Evolutionary conservation across 2,113 vertebrate species (phyloP).

Genomic region (Rattus norvegicus): GRCr8 NC_086020.1:187938001-187938500

Average conservation of each 20-base stretch:
- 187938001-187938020: not conserved
- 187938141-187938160: not conserved
- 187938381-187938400: not conserved
- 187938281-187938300: too few species aligned
- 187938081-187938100: not conserved
- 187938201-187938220: not conserved
- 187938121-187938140: not conserved
- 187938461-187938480: not conserved
- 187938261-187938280: not conserved
- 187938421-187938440: not conserved
- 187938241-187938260: not conserved
- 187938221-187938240: not conserved
- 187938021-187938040: not conserved
- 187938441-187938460: conserved; percentile 14
- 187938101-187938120: not conserved
- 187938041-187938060: not conserved
- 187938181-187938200: not conserved
- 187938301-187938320: not conserved
- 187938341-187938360: not conserved
- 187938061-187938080: not conserved
- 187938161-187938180: not conserved
- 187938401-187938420: not conserved
- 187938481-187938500: too few species aligned
- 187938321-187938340: not conserved
- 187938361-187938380: not conserved